Evolutionary conservation across 2,888 invertebrate species (phyloP).

Genomic region (Sphecodes monilicornis): DNA sequence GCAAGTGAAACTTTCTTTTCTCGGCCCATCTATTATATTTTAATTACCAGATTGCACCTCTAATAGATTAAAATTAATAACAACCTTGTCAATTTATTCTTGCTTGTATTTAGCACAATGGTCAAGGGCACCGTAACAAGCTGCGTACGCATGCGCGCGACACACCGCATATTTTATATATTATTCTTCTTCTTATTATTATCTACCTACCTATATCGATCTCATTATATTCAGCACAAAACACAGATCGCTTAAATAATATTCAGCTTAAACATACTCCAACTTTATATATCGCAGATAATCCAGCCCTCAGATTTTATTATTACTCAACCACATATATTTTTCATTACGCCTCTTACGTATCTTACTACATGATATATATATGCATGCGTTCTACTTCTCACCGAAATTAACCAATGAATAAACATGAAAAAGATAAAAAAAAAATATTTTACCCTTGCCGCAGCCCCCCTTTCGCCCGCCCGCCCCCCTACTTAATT

Average conservation of each 20-base stretch:
- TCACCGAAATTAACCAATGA: slow-evolving; percentile 65
- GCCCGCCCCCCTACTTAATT: slow-evolving; percentile 29
- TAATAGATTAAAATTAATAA: not conserved
- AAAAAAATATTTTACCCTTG: slow-evolving; percentile 2
- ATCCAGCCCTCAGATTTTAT: slow-evolving; percentile 64
- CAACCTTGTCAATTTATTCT: not conserved
- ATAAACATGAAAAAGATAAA: not conserved
- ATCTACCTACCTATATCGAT: slow-evolving; percentile 70
- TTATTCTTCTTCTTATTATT: slow-evolving; percentile 54
- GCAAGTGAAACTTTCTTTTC: not conserved
- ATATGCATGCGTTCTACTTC: slow-evolving; percentile 78
- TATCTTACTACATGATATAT: slow-evolving; percentile 69
- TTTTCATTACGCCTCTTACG: slow-evolving; percentile 67
- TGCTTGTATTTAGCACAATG: not conserved
- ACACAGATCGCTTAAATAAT: slow-evolving; percentile 77
- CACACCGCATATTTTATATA: slow-evolving; percentile 62
- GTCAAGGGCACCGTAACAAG: slow-evolving; percentile 51
- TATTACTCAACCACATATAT: slow-evolving; percentile 54
- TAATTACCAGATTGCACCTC: no score
- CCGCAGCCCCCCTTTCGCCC: slow-evolving; percentile 23
- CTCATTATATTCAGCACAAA: slow-evolving; percentile 77
- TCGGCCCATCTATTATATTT: not conserved
- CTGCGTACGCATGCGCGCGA: slow-evolving; percentile 53
- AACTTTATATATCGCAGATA: slow-evolving; percentile 66
- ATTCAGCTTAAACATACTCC: slow-evolving; percentile 74